Percentiles rank a stretch among this genome's conserved stretches.
Evolutionary conservation across 2,797 vertebrate genomes (phyloP).

Genomic region (Clarias pachynema): DNA sequence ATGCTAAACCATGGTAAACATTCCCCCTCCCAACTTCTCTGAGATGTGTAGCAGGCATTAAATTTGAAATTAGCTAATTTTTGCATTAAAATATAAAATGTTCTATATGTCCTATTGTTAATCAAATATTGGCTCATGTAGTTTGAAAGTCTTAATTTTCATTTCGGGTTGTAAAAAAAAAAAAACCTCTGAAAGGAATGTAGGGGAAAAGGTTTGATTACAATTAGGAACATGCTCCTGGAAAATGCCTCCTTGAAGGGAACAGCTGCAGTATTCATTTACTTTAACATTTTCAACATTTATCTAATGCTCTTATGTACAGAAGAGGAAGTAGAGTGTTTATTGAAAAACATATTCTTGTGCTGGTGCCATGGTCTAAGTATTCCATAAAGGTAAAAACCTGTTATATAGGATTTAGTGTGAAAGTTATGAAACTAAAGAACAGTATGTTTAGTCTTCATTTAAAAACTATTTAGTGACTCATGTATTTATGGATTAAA

Average conservation of each 20-base stretch:
- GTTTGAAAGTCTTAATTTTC: no score
- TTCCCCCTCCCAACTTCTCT: not conserved
- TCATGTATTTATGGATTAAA: not conserved
- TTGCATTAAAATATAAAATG: no score
- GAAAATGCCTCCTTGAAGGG: not conserved
- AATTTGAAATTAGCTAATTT: no score
- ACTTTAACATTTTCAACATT: slow-evolving; percentile 4
- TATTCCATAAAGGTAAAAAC: not conserved
- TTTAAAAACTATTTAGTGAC: not conserved
- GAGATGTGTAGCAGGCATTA: no score
- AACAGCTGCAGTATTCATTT: not conserved
- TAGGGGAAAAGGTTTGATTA: slow-evolving; percentile 19
- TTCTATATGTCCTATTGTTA: no score
- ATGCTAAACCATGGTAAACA: no score
- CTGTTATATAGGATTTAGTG: not conserved
- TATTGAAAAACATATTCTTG: not conserved
- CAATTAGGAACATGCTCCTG: slow-evolving; percentile 49
- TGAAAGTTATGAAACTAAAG: not conserved
- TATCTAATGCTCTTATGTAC: slow-evolving; percentile 20
- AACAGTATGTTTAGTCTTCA: not conserved
- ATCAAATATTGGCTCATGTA: no score
- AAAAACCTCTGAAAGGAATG: not conserved
- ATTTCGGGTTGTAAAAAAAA: no score
- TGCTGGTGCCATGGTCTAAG: not conserved
- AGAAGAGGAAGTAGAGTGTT: not conserved